phyloP scores from a whole-genome alignment of 1,140 invertebrate genomes.

The Drosophila oshimai region DNA sequence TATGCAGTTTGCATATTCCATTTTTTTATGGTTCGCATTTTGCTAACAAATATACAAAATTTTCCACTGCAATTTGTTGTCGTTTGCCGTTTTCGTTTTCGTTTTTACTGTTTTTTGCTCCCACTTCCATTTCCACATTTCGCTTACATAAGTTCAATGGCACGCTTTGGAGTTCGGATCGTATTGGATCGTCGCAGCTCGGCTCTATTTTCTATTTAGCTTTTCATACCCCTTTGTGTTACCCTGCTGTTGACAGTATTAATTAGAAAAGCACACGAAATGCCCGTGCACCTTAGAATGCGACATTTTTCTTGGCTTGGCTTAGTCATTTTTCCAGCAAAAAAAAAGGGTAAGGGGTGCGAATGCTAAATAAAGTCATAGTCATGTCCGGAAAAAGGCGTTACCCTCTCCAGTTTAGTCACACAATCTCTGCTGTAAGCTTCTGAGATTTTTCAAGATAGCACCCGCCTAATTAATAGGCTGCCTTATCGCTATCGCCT shows the following conservation, averaged over 20 bases:
- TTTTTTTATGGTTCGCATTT: conserved; percentile 32
- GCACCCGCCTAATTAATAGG: conserved; percentile 2
- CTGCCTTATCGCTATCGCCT: conserved; percentile 21
- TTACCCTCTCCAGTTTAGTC: conserved; percentile 27
- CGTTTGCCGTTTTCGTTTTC: conserved; percentile 53
- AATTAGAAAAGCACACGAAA: conserved; percentile 54
- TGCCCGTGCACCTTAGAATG: conserved; percentile 45
- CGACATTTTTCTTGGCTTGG: conserved; percentile 8
- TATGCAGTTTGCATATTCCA: conserved; percentile 3
- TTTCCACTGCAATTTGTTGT: conserved; percentile 66
- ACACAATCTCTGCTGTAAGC: background rate
- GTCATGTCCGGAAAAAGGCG: conserved; percentile 36
- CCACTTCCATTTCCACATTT: conserved; percentile 31
- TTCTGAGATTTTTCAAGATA: conserved; percentile 10
- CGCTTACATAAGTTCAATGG: conserved; percentile 78
- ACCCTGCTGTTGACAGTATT: conserved; percentile 19
- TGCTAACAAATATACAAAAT: conserved; percentile 44
- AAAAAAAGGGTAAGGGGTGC: background rate
- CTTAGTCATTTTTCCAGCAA: conserved; percentile 18
- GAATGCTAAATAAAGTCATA: background rate
- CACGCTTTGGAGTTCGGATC: conserved; percentile 36
- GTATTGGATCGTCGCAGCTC: background rate
- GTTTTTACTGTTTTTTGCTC: background rate
- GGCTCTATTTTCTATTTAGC: too few relatives aligned
- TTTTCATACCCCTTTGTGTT: background rate